Evolutionary conservation across 1,140 invertebrate genomes (phyloP).

Genomic region (Magallana angulata): DNA sequence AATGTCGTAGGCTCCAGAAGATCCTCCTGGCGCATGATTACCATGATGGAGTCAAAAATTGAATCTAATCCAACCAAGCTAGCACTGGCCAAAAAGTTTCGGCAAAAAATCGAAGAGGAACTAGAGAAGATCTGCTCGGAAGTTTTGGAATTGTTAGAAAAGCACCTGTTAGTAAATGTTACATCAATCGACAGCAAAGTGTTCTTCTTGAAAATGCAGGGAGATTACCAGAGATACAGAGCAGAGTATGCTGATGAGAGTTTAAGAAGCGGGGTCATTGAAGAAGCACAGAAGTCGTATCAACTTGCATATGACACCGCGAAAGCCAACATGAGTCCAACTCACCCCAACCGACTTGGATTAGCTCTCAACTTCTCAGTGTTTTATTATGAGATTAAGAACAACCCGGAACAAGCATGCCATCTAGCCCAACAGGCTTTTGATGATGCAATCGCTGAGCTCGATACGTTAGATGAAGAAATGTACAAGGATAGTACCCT

Average conservation of each 20-base stretch:
- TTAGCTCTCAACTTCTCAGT: conserved; percentile 99
- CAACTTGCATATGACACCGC: conserved; percentile 99
- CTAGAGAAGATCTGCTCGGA: conserved; percentile 98
- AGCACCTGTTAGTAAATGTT: conserved; percentile 89
- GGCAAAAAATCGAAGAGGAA: conserved; percentile 99
- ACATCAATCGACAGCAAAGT: conserved; percentile 92
- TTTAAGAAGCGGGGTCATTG: conserved; percentile 85
- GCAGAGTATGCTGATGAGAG: conserved; percentile 96
- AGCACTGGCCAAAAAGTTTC: conserved; percentile 83
- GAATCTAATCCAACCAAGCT: conserved; percentile 97
- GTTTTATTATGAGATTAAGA: conserved; percentile 99
- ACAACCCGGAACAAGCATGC: conserved; percentile 99
- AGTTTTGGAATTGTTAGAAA: conserved; percentile 96
- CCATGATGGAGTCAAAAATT: conserved; percentile 91
- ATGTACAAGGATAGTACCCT: conserved; percentile 99
- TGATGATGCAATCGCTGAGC: conserved; percentile 99
- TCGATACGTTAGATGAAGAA: conserved; percentile 98
- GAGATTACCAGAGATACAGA: conserved; percentile 99
- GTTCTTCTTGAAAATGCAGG: conserved; percentile 99
- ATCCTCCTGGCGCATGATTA: conserved; percentile 98
- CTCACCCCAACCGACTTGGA: conserved; percentile 98
- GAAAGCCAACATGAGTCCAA: conserved; percentile 98
- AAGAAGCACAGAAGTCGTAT: conserved; percentile 99
- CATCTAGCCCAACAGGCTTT: conserved; percentile 99
- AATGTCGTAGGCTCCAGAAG: conserved; percentile 98